phyloP scores from a whole-genome alignment of 2,888 invertebrate species.

The Baccha elongata region DNA sequence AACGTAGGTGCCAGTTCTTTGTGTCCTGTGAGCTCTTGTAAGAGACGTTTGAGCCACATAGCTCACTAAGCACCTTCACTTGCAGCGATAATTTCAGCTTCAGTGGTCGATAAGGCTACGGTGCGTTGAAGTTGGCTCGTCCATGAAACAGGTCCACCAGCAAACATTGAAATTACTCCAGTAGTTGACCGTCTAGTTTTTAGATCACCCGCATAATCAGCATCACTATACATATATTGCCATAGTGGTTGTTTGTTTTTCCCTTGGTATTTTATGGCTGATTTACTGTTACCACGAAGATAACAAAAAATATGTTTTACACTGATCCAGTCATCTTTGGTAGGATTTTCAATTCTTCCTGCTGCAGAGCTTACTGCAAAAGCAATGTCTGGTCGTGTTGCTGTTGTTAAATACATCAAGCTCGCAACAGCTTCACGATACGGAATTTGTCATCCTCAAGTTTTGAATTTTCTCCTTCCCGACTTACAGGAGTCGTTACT shows the following conservation, averaged over 20 bases:
- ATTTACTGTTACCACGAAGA: neutral
- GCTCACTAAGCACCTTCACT: conserved; percentile 7
- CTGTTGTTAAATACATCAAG: too few relatives aligned
- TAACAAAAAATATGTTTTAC: neutral
- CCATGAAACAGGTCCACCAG: conserved; percentile 17
- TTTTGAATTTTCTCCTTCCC: too few relatives aligned
- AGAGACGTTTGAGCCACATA: conserved; percentile 16
- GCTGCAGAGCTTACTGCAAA: neutral
- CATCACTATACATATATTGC: conserved; percentile 33
- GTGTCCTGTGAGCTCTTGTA: neutral
- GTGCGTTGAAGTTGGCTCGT: conserved; percentile 9
- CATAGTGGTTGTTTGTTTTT: neutral
- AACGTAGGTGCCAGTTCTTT: neutral
- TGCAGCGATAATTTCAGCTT: conserved; percentile 12
- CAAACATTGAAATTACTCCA: conserved; percentile 18
- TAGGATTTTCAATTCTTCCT: neutral
- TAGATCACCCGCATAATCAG: conserved; percentile 27
- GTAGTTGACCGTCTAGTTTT: conserved; percentile 18
- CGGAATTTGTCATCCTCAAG: too few relatives aligned
- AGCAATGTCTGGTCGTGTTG: too few relatives aligned
- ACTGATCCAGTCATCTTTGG: neutral
- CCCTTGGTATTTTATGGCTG: neutral
- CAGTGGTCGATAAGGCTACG: conserved; percentile 8
- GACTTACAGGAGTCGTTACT: too few relatives aligned
- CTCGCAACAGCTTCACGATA: too few relatives aligned